These are phyloP conservation scores for Callithrix jacchus DNA, from an alignment of 2,113 vertebrate genomes.

Conservation along the genomic window DNA sequence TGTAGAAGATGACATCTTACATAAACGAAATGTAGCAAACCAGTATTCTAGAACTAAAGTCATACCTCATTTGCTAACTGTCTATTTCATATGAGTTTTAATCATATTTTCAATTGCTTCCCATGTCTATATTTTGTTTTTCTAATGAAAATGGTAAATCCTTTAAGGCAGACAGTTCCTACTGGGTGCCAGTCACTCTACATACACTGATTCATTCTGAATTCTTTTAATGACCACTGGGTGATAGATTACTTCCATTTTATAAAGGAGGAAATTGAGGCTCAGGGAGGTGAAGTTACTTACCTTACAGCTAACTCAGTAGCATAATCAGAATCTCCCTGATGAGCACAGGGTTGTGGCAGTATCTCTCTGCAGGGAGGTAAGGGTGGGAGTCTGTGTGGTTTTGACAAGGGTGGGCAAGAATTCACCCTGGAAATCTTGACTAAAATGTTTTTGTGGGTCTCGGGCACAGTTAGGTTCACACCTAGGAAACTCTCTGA, in stretches of 20 bases:
- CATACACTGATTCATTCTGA: not conserved
- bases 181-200: not conserved
- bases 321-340: not conserved
- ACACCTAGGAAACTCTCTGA: slow-evolving; percentile 92
- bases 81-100: not conserved
- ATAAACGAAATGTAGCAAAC: not conserved
- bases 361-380: slow-evolving; percentile 64
- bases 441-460: slow-evolving; percentile 90
- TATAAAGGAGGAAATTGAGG: not conserved
- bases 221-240: not conserved
- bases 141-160: not conserved
- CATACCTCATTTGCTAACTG: not conserved
- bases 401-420: slow-evolving; percentile 90
- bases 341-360: slow-evolving; percentile 2
- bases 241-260: not conserved
- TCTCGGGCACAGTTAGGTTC: slow-evolving; percentile 86
- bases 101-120: not conserved
- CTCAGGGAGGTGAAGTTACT: not conserved
- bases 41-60: not conserved
- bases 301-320: not conserved
- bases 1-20: not conserved
- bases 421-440: slow-evolving; percentile 89
- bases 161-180: not conserved
- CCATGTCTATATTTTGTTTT: not conserved
- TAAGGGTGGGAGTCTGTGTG: slow-evolving; percentile 75